These are phyloP conservation scores for Drosophila buzzatii DNA, from an alignment of 2,888 invertebrate species.

Conservation along the genomic window DNA sequence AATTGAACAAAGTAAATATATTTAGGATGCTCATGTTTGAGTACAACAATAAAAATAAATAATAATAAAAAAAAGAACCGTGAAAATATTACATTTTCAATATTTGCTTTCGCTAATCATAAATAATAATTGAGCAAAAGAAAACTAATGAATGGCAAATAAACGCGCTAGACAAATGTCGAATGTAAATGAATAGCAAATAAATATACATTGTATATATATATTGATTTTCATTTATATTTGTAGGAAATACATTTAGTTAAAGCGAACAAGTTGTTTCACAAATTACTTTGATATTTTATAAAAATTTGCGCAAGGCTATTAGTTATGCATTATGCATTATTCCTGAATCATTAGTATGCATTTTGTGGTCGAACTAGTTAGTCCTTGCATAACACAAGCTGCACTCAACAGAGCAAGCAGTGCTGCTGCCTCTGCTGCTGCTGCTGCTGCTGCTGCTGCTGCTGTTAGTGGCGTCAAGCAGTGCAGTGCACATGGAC, in stretches of 20 bases:
- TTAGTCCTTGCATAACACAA: constrained; percentile 5
- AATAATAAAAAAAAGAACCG: constrained; percentile 7
- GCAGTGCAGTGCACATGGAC: constrained; percentile 31
- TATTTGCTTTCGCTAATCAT: constrained; percentile 5
- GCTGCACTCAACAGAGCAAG: not conserved
- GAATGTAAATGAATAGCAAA: not conserved
- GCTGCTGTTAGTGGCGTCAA: constrained; percentile 13
- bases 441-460: not conserved
- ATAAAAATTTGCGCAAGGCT: not conserved
- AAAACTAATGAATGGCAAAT: not conserved
- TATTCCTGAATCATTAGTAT: not conserved
- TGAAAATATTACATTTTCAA: constrained; percentile 7
- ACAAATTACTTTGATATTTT: not conserved
- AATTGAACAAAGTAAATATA: constrained; percentile 21
- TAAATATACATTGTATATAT: not conserved
- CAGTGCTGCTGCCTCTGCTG: not conserved
- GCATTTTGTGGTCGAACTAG: not conserved
- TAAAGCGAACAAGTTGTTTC: not conserved
- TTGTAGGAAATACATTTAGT: not conserved
- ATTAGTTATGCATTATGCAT: not conserved
- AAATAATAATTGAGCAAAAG: not conserved
- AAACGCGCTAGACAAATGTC: not conserved
- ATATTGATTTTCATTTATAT: not conserved
- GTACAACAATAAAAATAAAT: constrained; percentile 1
- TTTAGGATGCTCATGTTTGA: constrained; percentile 33